Base-by-base conservation (phyloP, 1,140 invertebrate genomes). In the Panagrolaimus sp. region DNA sequence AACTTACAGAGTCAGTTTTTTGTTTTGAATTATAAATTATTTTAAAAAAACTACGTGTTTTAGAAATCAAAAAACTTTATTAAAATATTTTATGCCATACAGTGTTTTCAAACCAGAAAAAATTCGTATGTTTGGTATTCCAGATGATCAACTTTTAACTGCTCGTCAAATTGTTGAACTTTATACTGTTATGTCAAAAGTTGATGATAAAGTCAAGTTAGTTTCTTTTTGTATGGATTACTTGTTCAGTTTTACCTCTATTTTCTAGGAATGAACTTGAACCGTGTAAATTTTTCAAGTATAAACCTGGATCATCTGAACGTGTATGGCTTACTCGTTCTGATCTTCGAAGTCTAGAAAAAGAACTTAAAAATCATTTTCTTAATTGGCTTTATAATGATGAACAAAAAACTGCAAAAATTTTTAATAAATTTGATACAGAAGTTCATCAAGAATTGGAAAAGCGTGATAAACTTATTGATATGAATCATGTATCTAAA, bases 61-160 rank as follows among this genome's bases (percentile, higher is more conserved):
- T 20, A 42, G 53, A 65, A 25, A 46, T 23, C 38, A 67, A 69
- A 38, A 68, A 63, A 13, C 31, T 38, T 42, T 67, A 16, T 27
- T 82, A 0, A 66, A 72, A 11, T 69, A 73, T 42, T 78, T 82
- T 51, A 81, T 78, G 66, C 80, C 80, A 0, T 82, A 78, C 61
- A 71, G 75, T 65, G 81, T 82, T 0, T 82, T 80, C 63, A 78
- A 74, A 68, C 79, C 78, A 13, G 80, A 83, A 46, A 82, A 82
- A 63, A 63, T 82, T 5, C 44, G 70, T 57, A 82, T 82, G 81
- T 82, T 82, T 61, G 78, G 77, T 14, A 82, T 82, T 44, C 80
- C 80, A 1, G 80, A 74, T 61, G 80, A 82, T 67, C 80, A 82
- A 47, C 74, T 80, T 38, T 48, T 82, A 43, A 82, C 80, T 45